Base-by-base conservation (phyloP, 2,797 vertebrate species). In the Crenuchus spilurus region DNA sequence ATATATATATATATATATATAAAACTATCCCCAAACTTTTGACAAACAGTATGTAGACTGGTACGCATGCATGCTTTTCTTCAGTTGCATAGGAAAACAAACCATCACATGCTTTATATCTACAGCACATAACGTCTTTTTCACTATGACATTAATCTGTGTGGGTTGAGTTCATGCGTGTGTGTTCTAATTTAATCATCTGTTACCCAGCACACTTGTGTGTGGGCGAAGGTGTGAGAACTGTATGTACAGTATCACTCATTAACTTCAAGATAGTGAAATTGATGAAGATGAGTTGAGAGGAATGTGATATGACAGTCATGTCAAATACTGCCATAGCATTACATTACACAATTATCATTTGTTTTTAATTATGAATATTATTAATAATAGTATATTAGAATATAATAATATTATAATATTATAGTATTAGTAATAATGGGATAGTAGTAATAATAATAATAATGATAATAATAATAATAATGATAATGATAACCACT, bases 201-300 rank as follows among this genome's bases (percentile, higher is more conserved):
- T 72, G 55, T 42, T 65, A 13, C 18, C 5, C 51, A 39, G 30
- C 68, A 26, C n/a, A 2, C 30, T 13, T 7, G 57, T 64, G 57
- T 42, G 72, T 49, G 52, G 52, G 72, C 64, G 75, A 39, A 64
- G 28, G 67, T 70, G 44, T 70, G 39, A 64, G 52, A 55, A 55
- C 58, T 62, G 58, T 62, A 62, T 60, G 64, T 22, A 6, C 42
- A 28, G 16, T 51, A 18, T 35, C 31, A 62, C 60, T 76, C 18
- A 60, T 46, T 55, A 66, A n/a, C 52, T 41, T 66, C 28, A 31
- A 39, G 39, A 62, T 6, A 44, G 10, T 16, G 20, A 60, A 65
- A 30, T 26, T 22, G 61, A 44, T n/a, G 18, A 26, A 75, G 44
- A 62, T 67, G 7, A 26, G 41, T 46, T 22, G 48, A 62, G 58